Percentiles rank a stretch among this genome's conserved stretches.
phyloP scores from a whole-genome alignment of 1,140 invertebrate genomes.

The Micrasema longulum region DNA sequence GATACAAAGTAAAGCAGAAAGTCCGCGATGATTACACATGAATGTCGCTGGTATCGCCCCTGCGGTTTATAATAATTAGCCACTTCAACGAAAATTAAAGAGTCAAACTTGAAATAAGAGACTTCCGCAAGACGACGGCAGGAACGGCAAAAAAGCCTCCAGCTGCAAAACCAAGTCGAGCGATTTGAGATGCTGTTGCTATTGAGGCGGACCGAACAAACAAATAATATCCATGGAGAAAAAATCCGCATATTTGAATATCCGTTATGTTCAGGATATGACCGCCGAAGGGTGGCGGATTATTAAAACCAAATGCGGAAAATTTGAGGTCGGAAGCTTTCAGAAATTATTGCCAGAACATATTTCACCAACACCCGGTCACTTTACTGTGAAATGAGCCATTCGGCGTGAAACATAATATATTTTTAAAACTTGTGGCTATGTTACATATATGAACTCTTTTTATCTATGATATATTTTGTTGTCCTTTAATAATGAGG shows the following conservation, averaged over 20 bases:
- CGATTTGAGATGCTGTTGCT: constrained; percentile 6
- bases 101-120: constrained; percentile 5
- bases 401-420: no score
- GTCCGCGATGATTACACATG: no score
- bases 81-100: not conserved
- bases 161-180: constrained; percentile 9
- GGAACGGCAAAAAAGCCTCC: constrained; percentile 8
- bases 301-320: constrained; percentile 30
- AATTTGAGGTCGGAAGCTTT: constrained; percentile 1
- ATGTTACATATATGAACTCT: no score
- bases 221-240: constrained; percentile 27
- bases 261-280: constrained; percentile 22
- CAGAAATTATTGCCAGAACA: not conserved
- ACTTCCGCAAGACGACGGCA: constrained; percentile 16
- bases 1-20: no score
- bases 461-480: no score
- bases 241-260: constrained; percentile 15
- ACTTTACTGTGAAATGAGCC: no score
- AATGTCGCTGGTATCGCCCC: no score
- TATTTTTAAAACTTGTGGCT: no score
- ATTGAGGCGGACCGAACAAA: constrained; percentile 14
- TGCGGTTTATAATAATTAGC: no score
- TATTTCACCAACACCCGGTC: no score
- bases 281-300: constrained; percentile 17
- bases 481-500: no score